Conservation (phyloP, 2,888 invertebrate species). For the Leucophora obtusa region DNA sequence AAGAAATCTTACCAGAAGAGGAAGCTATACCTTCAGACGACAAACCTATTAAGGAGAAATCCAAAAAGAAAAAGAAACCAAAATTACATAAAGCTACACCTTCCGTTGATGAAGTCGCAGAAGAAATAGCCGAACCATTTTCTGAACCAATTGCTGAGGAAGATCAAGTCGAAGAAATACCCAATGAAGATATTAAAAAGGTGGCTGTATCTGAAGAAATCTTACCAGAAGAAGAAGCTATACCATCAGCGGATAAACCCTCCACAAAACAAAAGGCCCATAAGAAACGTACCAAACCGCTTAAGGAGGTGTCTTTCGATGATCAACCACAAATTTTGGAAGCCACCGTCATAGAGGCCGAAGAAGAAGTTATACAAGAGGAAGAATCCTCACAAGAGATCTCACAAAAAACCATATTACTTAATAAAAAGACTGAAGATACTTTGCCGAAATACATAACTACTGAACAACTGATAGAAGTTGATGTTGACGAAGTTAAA, state of each 20-base stretch:
- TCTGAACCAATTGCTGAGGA: constrained; percentile 75
- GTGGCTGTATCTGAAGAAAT: constrained; percentile 76
- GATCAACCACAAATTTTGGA: constrained; percentile 75
- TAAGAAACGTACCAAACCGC: constrained; percentile 76
- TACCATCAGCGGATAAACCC: constrained; percentile 69
- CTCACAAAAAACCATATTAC: constrained; percentile 79
- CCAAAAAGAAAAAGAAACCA: constrained; percentile 75
- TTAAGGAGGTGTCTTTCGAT: constrained; percentile 75
- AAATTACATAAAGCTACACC: constrained; percentile 75
- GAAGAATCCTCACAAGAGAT: constrained; percentile 73
- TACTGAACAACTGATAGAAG: constrained; percentile 75
- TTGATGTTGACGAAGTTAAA: constrained; percentile 78
- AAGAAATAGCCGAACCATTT: constrained; percentile 76
- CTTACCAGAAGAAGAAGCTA: constrained; percentile 73
- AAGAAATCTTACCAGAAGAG: constrained; percentile 75
- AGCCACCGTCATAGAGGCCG: constrained; percentile 72
- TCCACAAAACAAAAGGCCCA: constrained; percentile 75
- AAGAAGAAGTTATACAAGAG: constrained; percentile 72
- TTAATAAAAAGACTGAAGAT: constrained; percentile 77
- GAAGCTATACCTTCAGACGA: constrained; percentile 72
- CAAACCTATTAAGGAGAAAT: constrained; percentile 78
- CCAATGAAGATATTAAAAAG: constrained; percentile 73
- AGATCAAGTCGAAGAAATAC: constrained; percentile 74
- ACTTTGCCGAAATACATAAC: constrained; percentile 75
- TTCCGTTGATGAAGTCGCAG: constrained; percentile 76